Base-by-base conservation (phyloP, 1,140 invertebrate species). In the Leptinotarsa lineolata region DNA sequence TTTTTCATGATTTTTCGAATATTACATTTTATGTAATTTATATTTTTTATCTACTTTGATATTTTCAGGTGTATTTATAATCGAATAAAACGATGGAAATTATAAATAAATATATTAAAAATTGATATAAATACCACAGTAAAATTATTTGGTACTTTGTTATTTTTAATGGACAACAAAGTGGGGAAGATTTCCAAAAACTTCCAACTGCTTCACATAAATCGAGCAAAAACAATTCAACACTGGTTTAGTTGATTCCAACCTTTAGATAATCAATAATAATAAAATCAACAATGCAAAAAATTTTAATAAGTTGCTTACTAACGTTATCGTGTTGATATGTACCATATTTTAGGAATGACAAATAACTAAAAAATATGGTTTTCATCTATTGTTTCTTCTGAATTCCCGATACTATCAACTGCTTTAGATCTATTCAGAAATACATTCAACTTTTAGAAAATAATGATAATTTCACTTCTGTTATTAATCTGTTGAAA, bases 101-200 rank as follows among this genome's bases (percentile, higher is more conserved):
- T 54, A 18, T 54, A 54, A 16, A 54, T 54, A 54, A 54, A 54
- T 54, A 54, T 54, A 54, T 54, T 54, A 54, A 54, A 54, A 54
- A 54, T 54, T 54, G 48, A 16, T 54, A 54, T 16, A n/a, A 18
- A 13, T 54, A 54, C 48, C 48, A 54, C 16, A n/a, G 48, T 54
- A 54, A 54, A 54, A 54, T 13, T 54, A 54, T 54, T n/a, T 54
- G 48, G 48, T n/a, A 15, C 1, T 54, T n/a, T 54, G 15, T 54
- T 54, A 54, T 39, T 39, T 39, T 39, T 18, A 54, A 54, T 54
- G 15, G 48, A 16, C 48, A 54, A 54, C 48, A 54, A 54, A 54
- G 48, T 54, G 48, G 48, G n/a, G n/a, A 54, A 54, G 48, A 54
- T 54, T 54, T 54, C 48, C n/a, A 54, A 54, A 54, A 54, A 54